These are phyloP conservation scores for Acanthaster planci DNA, from an alignment of 35 echinoderm and acorn worm genomes.

Conservation along the genomic window DNA sequence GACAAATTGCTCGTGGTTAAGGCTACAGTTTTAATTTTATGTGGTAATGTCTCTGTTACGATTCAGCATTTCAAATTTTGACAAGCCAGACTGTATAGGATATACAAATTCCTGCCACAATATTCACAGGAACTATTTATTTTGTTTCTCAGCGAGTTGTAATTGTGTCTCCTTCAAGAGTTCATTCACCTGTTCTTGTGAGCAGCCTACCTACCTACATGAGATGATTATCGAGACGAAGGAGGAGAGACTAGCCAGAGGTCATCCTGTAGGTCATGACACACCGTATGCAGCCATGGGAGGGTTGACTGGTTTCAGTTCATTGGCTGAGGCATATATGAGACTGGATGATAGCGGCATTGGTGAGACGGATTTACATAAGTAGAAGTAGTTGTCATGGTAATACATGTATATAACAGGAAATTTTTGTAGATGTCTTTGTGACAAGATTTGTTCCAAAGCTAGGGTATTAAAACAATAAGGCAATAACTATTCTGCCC, in stretches of 20 bases:
- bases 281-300: constrained; percentile 98
- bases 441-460: no score
- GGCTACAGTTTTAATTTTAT: no score
- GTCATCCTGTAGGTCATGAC: constrained; percentile 95
- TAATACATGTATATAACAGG: no score
- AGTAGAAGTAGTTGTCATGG: no score
- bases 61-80: no score
- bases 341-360: constrained; percentile 90
- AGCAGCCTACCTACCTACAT: constrained; percentile 88
- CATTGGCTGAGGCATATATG: constrained; percentile 88
- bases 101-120: background rate
- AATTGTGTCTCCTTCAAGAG: constrained; percentile 89
- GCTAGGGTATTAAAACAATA: no score
- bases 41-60: no score
- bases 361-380: constrained; percentile 41
- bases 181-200: constrained; percentile 85
- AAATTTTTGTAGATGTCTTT: no score
- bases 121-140: background rate
- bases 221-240: constrained; percentile 91
- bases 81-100: background rate
- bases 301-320: constrained; percentile 96
- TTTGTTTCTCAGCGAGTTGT: constrained; percentile 45
- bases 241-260: constrained; percentile 78
- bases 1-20: no score
- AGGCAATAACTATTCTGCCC: no score